phyloP scores from a whole-genome alignment of 2,113 vertebrate species.

The Piprites chloris region DNA sequence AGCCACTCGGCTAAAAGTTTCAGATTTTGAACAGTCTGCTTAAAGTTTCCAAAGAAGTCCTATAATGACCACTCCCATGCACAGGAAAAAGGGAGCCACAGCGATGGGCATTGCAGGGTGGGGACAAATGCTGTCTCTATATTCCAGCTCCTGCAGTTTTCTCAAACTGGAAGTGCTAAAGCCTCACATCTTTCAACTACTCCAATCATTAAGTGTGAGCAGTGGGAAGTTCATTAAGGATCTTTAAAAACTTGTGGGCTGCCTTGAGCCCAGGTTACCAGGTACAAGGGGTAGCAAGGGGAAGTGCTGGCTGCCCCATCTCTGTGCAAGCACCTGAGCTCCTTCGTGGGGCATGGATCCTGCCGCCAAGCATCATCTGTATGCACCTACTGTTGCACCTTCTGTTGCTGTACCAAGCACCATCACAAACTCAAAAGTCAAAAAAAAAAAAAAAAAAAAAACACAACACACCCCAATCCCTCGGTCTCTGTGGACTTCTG shows the following conservation, averaged over 20 bases:
- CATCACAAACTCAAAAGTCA: neutral
- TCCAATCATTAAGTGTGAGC: neutral
- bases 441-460: neutral
- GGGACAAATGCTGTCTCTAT: neutral
- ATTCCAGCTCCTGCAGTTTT: neutral
- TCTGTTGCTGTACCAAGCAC: neutral
- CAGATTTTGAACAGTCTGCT: neutral
- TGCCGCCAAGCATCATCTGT: neutral
- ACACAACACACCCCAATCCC: neutral
- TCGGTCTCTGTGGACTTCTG: neutral
- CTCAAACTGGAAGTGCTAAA: neutral
- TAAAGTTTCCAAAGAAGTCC: neutral
- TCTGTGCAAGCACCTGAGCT: neutral
- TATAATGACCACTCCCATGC: fast-evolving
- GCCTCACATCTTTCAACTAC: neutral
- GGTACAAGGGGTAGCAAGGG: neutral
- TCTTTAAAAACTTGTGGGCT: neutral
- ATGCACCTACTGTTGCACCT: neutral
- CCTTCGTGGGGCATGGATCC: neutral
- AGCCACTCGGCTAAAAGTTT: neutral
- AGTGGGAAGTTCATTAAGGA: neutral
- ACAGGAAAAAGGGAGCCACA: neutral
- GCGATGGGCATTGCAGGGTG: fast-evolving
- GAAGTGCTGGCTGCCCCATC: fast-evolving
- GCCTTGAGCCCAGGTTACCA: neutral